Base-by-base conservation (phyloP, 2,888 invertebrate species). In the Coelogynopora nodosa region DNA sequence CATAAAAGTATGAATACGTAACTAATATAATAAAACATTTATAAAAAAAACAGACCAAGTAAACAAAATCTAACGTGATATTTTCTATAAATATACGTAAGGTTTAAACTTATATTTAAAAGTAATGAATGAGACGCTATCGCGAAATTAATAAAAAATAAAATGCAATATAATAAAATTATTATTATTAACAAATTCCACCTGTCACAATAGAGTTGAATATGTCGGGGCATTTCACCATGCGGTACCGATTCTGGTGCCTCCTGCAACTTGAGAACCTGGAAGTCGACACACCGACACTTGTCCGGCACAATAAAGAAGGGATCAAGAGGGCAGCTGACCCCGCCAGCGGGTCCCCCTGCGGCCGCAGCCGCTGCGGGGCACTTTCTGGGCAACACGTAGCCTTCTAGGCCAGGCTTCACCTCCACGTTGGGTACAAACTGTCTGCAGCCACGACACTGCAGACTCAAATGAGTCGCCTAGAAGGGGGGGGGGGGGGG, bases 251-350 rank as follows among this genome's bases (percentile, higher is more conserved):
- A 94, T 91, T 99, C 98, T 0, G 97, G 97, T 27, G 96, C 93
- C 92, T 99, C 99, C 94, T 99, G 98, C 13, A 98, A 92, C 92
- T 98, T 99, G n/a, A 99, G 92, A 0, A 96, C 95, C 94, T 99
- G 99, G 91, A 96, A 99, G 93, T 99, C 98, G 29, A 98, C 96
- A 92, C 98, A 99, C 89, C 94, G 94, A 92, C 98, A 98, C 92
- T 97, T 97, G 91, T 99, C 98, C 23, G 98, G 98, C 92, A 98
- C 94, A 88, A 99, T 97, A 92, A 97, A 97, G 92, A 96, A 99
- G 0, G 99, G 99, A 93, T 99, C 99, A 86, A 98, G 91, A 0
- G 98, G 98, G 90, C 99, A 99, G 90, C 96, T 96, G 0, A 96
- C 95, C 86, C 95, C 93, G 30, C 97, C 97, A 28, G 18, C 27